These are phyloP conservation scores for Erinaceus europaeus DNA, from an alignment of 2,113 vertebrate species.

Conservation along the genomic window DNA sequence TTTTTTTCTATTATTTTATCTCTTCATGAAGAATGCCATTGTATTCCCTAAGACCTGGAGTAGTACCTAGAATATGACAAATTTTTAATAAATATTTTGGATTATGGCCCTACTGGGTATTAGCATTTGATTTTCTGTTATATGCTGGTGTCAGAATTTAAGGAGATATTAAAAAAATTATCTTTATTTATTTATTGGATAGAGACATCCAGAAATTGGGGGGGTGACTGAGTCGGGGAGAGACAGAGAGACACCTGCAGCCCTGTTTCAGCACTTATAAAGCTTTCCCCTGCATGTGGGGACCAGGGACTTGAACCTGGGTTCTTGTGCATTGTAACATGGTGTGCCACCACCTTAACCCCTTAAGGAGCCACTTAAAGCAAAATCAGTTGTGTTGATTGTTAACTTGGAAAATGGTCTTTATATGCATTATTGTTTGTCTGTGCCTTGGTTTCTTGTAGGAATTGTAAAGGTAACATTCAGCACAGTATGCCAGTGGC, in stretches of 20 bases:
- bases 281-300: too few species aligned
- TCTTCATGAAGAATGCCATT: neutral
- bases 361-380: neutral
- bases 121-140: neutral
- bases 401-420: neutral
- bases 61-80: neutral
- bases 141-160: neutral
- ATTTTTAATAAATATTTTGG: neutral
- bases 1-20: neutral
- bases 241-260: too few species aligned
- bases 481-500: neutral
- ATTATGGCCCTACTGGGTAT: neutral
- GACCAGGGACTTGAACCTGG: too few species aligned
- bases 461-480: neutral
- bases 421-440: neutral
- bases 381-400: neutral
- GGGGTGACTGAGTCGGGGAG: too few species aligned
- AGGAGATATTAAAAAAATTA: too few species aligned
- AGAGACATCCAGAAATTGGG: too few species aligned
- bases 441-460: neutral
- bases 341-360: too few species aligned
- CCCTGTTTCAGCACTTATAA: too few species aligned
- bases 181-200: too few species aligned
- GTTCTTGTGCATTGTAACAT: too few species aligned
- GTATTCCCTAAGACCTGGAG: neutral